Percentiles rank a stretch among this genome's conserved stretches.
phyloP scores from a whole-genome alignment of 1,140 invertebrate genomes.

The Drosophila insularis region DNA sequence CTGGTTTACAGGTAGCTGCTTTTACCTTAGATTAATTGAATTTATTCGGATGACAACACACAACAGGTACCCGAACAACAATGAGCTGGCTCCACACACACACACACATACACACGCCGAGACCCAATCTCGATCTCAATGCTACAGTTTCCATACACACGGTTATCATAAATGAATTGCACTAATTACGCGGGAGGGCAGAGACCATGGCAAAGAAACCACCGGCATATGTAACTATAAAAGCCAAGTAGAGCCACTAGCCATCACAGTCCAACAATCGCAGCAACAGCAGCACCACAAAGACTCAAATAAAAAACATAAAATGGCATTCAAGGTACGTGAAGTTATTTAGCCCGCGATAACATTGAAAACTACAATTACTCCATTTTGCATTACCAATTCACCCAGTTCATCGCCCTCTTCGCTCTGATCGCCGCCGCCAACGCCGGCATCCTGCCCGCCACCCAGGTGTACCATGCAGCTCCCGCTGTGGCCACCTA shows the following conservation, averaged over 20 bases:
- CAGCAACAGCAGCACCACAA: constrained; percentile 40
- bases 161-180: constrained; percentile 75
- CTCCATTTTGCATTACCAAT: constrained; percentile 6
- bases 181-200: constrained; percentile 61
- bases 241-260: constrained; percentile 45
- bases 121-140: constrained; percentile 40
- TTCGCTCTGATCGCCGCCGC: constrained; percentile 73
- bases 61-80: constrained; percentile 36
- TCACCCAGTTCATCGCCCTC: constrained; percentile 58
- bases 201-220: constrained; percentile 34
- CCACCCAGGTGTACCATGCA: constrained; percentile 65
- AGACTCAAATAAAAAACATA: constrained; percentile 38
- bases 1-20: constrained; percentile 37
- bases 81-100: constrained; percentile 4
- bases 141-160: constrained; percentile 58
- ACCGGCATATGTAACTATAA: constrained; percentile 51
- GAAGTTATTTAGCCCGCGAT: not conserved
- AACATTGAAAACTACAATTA: constrained; percentile 18
- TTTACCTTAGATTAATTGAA: constrained; percentile 34
- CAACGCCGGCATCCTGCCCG: constrained; percentile 69
- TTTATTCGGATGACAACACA: constrained; percentile 67
- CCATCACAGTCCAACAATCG: constrained; percentile 59
- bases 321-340: constrained; percentile 75
- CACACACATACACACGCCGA: not conserved
- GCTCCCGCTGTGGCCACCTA: constrained; percentile 66